phyloP scores from a whole-genome alignment of 2,888 invertebrate species.

The Luffia ferchaultella region DNA sequence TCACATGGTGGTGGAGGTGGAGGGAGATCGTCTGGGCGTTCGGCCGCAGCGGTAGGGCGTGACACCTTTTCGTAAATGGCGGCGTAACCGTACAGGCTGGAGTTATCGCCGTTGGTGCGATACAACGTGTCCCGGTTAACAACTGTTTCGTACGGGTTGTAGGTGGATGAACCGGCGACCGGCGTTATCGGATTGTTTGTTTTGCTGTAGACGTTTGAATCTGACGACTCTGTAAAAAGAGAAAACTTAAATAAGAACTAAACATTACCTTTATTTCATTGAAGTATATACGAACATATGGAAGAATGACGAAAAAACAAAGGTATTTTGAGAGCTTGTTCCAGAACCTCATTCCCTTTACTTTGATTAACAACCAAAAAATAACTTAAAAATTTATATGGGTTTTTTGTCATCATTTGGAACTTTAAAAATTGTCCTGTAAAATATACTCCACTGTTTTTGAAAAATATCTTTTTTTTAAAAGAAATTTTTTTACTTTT shows the following conservation, averaged over 20 bases:
- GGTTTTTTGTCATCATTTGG: no score
- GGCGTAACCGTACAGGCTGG: conserved; percentile 49
- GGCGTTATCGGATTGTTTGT: conserved; percentile 28
- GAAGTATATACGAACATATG: no score
- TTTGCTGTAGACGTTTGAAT: conserved; percentile 27
- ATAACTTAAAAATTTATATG: no score
- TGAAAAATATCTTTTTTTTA: no score
- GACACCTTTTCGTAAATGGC: conserved; percentile 55
- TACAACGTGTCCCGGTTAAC: conserved; percentile 28
- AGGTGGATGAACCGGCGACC: conserved; percentile 31
- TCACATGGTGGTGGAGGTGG: conserved; percentile 78
- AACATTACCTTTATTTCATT: no score
- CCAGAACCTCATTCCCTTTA: no score
- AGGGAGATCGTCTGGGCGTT: conserved; percentile 52
- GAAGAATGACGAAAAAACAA: no score
- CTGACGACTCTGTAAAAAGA: conserved; percentile 28
- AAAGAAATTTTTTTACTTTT: no score
- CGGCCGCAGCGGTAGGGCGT: conserved; percentile 20
- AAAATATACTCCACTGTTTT: no score
- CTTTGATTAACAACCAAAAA: no score
- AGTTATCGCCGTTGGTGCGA: conserved; percentile 34
- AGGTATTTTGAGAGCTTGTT: no score
- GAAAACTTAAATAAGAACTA: neutral
- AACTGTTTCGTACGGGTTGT: conserved; percentile 41
- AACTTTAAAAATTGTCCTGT: no score